Evolutionary conservation across 2,797 vertebrate species (phyloP).

Genomic region (Myotis pilosus): DNA sequence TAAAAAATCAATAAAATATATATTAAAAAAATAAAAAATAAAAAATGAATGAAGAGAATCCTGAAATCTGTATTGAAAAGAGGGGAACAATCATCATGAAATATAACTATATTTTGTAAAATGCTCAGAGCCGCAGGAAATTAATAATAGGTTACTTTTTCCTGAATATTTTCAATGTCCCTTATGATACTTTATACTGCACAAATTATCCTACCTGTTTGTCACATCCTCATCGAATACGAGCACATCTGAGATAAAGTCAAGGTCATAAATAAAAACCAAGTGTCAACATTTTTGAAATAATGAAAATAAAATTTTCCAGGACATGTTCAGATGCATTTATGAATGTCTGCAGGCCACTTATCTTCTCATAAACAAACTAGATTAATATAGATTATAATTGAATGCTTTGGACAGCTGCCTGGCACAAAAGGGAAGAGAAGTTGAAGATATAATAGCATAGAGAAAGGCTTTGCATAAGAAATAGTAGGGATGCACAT

Average conservation of each 20-base stretch:
- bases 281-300: constrained; percentile 25
- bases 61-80: neutral
- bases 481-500: neutral
- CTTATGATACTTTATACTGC: neutral
- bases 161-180: neutral
- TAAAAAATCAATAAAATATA: no score
- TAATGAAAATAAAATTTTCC: constrained; percentile 44
- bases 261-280: neutral
- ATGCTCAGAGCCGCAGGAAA: neutral
- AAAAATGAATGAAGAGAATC: neutral
- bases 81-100: neutral
- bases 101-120: neutral
- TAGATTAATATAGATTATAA: constrained; percentile 49
- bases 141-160: neutral
- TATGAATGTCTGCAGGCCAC: neutral
- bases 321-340: neutral
- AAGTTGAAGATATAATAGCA: neutral
- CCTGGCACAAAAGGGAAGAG: neutral
- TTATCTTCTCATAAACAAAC: constrained; percentile 50
- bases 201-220: neutral
- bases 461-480: neutral
- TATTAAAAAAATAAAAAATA: no score
- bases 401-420: constrained; percentile 20
- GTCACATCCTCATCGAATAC: neutral
- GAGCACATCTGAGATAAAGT: neutral